phyloP scores from a whole-genome alignment of 1,140 invertebrate genomes.

The Whitmania pigra region DNA sequence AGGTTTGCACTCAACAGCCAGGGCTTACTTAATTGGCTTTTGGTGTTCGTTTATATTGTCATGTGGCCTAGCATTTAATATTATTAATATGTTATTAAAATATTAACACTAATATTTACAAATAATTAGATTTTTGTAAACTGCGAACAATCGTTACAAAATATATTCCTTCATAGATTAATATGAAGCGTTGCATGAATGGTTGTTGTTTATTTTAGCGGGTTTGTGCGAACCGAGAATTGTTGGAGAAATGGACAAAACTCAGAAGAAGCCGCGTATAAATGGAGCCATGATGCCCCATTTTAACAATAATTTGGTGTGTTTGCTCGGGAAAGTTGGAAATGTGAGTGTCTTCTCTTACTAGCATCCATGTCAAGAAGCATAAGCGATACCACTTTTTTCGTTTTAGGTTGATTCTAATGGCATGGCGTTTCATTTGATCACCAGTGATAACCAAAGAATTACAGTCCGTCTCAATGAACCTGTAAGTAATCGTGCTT shows the following conservation, averaged over 20 bases:
- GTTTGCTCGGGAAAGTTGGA: neutral
- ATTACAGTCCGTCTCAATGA: neutral
- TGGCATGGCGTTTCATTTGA: neutral
- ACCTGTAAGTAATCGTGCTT: neutral
- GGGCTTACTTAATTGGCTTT: too few species aligned
- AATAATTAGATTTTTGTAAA: neutral
- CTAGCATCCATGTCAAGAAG: too few species aligned
- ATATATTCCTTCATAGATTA: constrained; percentile 1
- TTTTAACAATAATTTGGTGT: neutral
- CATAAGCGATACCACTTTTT: neutral
- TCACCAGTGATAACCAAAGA: constrained; percentile 1
- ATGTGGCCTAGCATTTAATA: too few species aligned
- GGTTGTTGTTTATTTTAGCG: too few species aligned
- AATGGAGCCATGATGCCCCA: neutral
- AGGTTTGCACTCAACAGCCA: too few species aligned
- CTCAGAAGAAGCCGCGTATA: neutral
- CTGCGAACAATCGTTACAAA: neutral
- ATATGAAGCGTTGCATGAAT: neutral
- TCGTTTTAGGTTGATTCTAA: constrained; percentile 1
- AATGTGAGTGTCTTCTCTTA: neutral
- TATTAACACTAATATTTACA: too few species aligned
- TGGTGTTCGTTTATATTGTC: too few species aligned
- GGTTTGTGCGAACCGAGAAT: neutral
- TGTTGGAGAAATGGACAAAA: neutral
- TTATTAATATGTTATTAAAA: too few species aligned